A percentile compares a stretch with the other conserved stretches of the same genome.
Evolutionary conservation across 2,113 vertebrate species (phyloP).

Genomic region (Triplophysa tibetana): DNA sequence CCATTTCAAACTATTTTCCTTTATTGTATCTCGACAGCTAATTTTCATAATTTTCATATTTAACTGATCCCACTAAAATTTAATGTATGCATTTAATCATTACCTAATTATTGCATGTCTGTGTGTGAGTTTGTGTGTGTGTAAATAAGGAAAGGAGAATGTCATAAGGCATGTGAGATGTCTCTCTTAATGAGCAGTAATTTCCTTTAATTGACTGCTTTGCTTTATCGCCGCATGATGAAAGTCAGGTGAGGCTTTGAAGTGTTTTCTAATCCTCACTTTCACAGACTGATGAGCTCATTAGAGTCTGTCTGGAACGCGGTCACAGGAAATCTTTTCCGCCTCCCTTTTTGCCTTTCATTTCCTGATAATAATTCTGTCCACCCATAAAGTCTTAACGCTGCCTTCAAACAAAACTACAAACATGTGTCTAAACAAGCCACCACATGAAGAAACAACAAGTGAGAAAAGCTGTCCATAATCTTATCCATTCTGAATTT

Average conservation of each 20-base stretch:
- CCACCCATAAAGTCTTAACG: not conserved
- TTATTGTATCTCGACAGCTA: too few species aligned
- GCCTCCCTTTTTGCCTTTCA: constrained; percentile 63
- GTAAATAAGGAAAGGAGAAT: constrained; percentile 29
- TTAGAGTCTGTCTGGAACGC: constrained; percentile 49
- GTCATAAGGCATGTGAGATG: constrained; percentile 43
- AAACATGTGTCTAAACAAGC: too few species aligned
- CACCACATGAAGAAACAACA: too few species aligned
- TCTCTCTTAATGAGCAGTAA: constrained; percentile 58
- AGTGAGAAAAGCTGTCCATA: too few species aligned
- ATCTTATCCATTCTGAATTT: too few species aligned
- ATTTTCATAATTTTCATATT: too few species aligned
- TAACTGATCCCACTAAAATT: too few species aligned
- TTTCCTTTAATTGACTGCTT: constrained; percentile 63
- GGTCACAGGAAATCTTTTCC: constrained; percentile 23
- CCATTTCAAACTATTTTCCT: too few species aligned
- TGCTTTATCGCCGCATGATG: constrained; percentile 65
- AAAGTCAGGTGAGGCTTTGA: constrained; percentile 69
- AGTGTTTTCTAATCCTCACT: constrained; percentile 47
- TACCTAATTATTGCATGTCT: too few species aligned
- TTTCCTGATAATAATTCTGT: constrained; percentile 53
- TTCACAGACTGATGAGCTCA: constrained; percentile 45
- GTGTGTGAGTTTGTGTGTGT: too few species aligned
- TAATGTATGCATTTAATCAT: too few species aligned
- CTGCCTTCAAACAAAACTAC: not conserved